These are phyloP conservation scores for Coenobita brevimanus DNA, from an alignment of 1,140 invertebrate genomes.

Conservation along the genomic window DNA sequence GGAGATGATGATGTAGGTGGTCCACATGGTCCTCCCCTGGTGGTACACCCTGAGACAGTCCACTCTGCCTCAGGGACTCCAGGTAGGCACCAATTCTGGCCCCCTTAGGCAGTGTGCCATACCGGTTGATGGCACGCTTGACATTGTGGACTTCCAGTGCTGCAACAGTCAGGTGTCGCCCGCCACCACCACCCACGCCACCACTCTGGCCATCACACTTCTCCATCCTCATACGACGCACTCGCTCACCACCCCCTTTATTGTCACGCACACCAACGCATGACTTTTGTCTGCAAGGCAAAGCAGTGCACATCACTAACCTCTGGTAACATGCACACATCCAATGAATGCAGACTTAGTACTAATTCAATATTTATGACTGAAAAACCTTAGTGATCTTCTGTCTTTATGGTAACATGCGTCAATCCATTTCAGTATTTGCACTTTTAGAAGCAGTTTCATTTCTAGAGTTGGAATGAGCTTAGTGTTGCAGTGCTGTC, in stretches of 20 bases:
- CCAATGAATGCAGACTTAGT: too few relatives aligned
- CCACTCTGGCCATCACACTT: slow-evolving; percentile 64
- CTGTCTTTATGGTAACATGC: too few relatives aligned
- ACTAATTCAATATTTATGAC: too few relatives aligned
- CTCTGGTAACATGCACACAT: background rate
- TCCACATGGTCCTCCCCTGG: slow-evolving; percentile 65
- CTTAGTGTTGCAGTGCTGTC: too few relatives aligned
- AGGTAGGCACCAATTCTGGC: slow-evolving; percentile 96
- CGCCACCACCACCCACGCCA: slow-evolving; percentile 27
- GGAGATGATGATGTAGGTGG: slow-evolving; percentile 10
- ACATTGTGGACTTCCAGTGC: slow-evolving; percentile 97
- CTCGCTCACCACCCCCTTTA: slow-evolving; percentile 47
- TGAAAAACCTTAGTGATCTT: too few relatives aligned
- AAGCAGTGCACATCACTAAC: background rate
- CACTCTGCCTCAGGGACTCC: slow-evolving; percentile 89
- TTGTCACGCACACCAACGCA: slow-evolving; percentile 33
- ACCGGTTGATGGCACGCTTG: slow-evolving; percentile 95
- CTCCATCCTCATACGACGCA: slow-evolving; percentile 60
- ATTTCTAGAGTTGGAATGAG: too few relatives aligned
- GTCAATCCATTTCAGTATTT: too few relatives aligned
- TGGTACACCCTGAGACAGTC: slow-evolving; percentile 77
- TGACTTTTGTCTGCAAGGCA: slow-evolving; percentile 48
- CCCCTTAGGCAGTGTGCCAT: slow-evolving; percentile 96
- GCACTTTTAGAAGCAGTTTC: too few relatives aligned
- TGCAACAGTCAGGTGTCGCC: slow-evolving; percentile 79